phyloP scores from a whole-genome alignment of 1,140 invertebrate genomes.

The Lepidotrigona ventralis region DNA sequence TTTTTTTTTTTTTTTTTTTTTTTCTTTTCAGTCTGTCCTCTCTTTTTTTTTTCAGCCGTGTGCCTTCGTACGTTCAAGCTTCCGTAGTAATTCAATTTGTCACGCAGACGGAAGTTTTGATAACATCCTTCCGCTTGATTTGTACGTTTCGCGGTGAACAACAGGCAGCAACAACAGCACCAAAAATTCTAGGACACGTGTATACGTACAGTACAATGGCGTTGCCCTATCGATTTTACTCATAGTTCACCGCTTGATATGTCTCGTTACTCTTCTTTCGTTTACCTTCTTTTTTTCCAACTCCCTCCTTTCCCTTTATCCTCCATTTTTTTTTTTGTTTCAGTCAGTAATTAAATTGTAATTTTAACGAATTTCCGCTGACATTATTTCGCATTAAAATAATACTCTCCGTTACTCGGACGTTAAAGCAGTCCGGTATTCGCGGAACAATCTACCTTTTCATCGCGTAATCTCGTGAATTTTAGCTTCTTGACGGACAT shows the following conservation, averaged over 20 bases:
- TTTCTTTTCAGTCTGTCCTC: not conserved
- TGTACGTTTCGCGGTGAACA: conserved; percentile 55
- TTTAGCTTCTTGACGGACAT: not conserved
- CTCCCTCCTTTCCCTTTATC: not conserved
- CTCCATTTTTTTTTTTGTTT: not conserved
- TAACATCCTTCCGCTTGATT: conserved; percentile 69
- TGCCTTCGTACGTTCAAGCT: conserved; percentile 49
- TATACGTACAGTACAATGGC: conserved; percentile 14
- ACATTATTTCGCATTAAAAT: conserved; percentile 34
- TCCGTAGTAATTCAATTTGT: conserved; percentile 67
- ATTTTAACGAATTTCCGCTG: conserved; percentile 54
- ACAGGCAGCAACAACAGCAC: not conserved
- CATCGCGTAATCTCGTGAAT: conserved; percentile 13
- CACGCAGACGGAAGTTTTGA: conserved; percentile 68
- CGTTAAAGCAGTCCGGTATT: not conserved
- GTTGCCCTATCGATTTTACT: conserved; percentile 52
- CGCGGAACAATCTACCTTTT: conserved; percentile 10
- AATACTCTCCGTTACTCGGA: conserved; percentile 21
- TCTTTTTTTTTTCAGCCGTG: conserved; percentile 35
- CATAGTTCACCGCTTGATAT: not conserved
- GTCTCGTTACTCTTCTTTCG: not conserved
- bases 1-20: conserved; percentile 8
- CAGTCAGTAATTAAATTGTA: conserved; percentile 51
- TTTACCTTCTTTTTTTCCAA: not conserved
- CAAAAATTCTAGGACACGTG: conserved; percentile 12